phyloP scores from a whole-genome alignment of 2,113 vertebrate genomes.

The Egretta garzetta region DNA sequence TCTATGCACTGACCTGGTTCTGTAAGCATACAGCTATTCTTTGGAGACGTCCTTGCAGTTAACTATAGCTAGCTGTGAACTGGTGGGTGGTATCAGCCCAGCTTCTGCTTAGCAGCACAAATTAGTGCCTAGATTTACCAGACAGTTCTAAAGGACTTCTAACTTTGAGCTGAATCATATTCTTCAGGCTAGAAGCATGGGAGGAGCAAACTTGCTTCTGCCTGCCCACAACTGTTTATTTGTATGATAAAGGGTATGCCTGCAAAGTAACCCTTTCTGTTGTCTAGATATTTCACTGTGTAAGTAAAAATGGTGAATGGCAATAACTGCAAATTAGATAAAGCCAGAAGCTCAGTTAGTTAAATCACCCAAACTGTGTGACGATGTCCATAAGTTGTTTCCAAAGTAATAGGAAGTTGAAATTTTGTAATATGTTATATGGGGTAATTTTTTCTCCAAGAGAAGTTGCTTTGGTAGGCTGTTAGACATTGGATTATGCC shows the following conservation, averaged over 20 bases:
- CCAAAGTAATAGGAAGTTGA: not conserved
- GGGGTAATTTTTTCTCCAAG: not conserved
- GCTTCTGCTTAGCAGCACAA: not conserved
- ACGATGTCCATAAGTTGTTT: not conserved
- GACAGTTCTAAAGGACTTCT: not conserved
- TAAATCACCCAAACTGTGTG: not conserved
- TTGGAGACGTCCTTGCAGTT: not conserved
- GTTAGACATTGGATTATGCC: not conserved
- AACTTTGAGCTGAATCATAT: slow-evolving; percentile 33
- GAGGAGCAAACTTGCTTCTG: slow-evolving; percentile 62
- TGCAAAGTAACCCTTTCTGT: slow-evolving; percentile 31
- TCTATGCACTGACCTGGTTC: not conserved
- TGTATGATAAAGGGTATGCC: not conserved
- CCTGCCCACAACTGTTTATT: slow-evolving; percentile 45
- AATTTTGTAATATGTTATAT: not conserved
- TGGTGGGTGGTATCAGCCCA: not conserved
- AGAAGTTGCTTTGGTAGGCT: not conserved
- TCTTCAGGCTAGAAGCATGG: slow-evolving; percentile 23
- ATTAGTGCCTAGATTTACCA: not conserved
- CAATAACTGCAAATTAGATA: not conserved
- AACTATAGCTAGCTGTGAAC: not conserved
- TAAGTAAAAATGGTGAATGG: not conserved
- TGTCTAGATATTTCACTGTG: not conserved
- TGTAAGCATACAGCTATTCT: not conserved
- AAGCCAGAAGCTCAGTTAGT: not conserved